Conservation (phyloP, 2,113 vertebrate species). For the Eurystomus gularis region DNA sequence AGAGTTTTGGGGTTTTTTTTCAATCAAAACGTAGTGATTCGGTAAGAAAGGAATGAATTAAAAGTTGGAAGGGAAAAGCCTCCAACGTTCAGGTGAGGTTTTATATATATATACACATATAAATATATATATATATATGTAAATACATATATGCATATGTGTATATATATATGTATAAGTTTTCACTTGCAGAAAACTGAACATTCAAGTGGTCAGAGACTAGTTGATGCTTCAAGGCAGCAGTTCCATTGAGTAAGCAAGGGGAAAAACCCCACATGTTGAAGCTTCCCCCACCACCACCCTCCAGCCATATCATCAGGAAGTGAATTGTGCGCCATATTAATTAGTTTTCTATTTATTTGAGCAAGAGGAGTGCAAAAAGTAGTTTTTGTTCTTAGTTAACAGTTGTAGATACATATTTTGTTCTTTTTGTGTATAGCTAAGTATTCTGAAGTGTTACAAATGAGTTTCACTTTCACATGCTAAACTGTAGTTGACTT, state of each 20-base stretch:
- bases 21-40: background rate
- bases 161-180: background rate
- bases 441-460: background rate
- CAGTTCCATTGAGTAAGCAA: background rate
- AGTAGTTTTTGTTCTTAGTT: background rate
- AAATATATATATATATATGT: background rate
- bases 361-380: background rate
- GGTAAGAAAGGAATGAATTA: background rate
- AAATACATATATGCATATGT: too few species aligned
- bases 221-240: background rate
- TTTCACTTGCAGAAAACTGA: background rate
- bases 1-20: background rate
- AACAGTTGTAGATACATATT: background rate
- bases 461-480: background rate
- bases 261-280: background rate
- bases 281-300: background rate
- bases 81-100: background rate
- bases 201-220: background rate
- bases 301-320: accelerated
- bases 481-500: background rate
- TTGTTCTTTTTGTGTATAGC: background rate
- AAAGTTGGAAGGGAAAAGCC: too few species aligned
- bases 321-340: background rate
- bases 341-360: background rate
- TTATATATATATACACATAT: too few species aligned